Conservation (phyloP, 2,113 vertebrate species). For the Nerophis lumbriciformis region DNA sequence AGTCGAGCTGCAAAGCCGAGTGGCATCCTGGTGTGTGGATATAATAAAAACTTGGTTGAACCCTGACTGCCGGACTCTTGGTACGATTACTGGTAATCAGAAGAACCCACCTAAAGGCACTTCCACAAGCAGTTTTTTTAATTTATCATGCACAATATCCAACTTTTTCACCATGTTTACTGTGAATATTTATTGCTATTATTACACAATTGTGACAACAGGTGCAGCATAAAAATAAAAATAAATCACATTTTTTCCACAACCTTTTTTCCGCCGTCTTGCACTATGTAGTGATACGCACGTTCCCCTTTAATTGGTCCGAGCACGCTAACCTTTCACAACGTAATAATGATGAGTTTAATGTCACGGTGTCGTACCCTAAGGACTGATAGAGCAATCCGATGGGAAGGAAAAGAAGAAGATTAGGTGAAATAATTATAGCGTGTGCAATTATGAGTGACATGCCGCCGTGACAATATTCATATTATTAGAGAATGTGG, state of each 20-base stretch:
- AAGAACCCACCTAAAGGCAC: too few relatives aligned
- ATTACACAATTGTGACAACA: slow-evolving; percentile 1
- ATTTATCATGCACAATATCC: neutral
- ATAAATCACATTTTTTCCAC: slow-evolving; percentile 18
- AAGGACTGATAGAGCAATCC: slow-evolving; percentile 24
- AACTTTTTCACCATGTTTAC: neutral
- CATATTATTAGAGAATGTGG: slow-evolving; percentile 17
- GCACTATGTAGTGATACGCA: slow-evolving; percentile 2
- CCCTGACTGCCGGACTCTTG: too few relatives aligned
- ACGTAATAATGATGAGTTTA: slow-evolving; percentile 46
- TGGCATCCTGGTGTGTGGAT: too few relatives aligned
- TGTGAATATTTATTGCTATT: neutral
- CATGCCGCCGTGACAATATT: slow-evolving; percentile 18
- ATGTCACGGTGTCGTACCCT: slow-evolving; percentile 34
- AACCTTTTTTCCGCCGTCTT: slow-evolving; percentile 14
- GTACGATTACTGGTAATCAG: too few relatives aligned
- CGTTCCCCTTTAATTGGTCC: slow-evolving; percentile 27
- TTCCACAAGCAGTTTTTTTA: too few relatives aligned
- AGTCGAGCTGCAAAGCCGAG: too few relatives aligned
- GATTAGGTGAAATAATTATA: slow-evolving; percentile 54
- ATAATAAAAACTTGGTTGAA: too few relatives aligned
- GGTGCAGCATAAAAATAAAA: neutral
- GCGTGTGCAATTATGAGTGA: slow-evolving; percentile 36
- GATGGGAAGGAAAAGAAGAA: slow-evolving; percentile 38
- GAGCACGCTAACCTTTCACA: slow-evolving; percentile 47